phyloP scores from a whole-genome alignment of 2,113 vertebrate genomes.

The Callopanchax toddi region DNA sequence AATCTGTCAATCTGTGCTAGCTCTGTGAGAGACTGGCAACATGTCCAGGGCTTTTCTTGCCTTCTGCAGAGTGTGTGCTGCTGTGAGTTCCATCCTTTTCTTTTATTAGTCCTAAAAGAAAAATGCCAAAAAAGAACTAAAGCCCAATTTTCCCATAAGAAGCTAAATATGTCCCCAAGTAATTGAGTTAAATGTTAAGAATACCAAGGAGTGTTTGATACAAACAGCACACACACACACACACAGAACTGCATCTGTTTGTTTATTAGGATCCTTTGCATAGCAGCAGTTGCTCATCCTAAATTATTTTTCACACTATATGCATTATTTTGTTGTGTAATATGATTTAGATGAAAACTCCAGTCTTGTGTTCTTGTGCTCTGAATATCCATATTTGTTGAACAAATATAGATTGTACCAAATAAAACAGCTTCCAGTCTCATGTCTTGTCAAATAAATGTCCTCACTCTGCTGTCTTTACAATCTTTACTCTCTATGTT shows the following conservation, averaged over 20 bases:
- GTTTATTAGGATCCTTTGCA: background rate
- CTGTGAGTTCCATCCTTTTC: slow-evolving; percentile 5
- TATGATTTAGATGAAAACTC: background rate
- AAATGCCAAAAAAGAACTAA: background rate
- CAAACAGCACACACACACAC: background rate
- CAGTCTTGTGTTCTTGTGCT: background rate
- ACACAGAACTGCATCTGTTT: background rate
- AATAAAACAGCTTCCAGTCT: background rate
- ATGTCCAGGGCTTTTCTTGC: slow-evolving; percentile 60
- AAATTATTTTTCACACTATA: background rate
- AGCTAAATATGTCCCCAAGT: slow-evolving; percentile 19
- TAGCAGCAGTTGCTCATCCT: background rate
- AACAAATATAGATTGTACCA: background rate
- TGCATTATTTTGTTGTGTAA: background rate
- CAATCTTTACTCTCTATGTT: too few relatives aligned
- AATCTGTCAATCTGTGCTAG: slow-evolving; percentile 70
- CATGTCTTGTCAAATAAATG: background rate
- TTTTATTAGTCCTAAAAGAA: slow-evolving; percentile 13
- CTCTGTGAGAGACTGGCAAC: slow-evolving; percentile 54
- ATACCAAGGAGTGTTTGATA: background rate
- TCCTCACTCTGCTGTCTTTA: too few relatives aligned
- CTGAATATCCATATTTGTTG: background rate
- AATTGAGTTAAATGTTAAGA: slow-evolving; percentile 11
- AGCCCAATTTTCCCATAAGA: slow-evolving; percentile 5
- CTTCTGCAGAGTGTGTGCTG: slow-evolving; percentile 44